Evolutionary conservation across 2,797 vertebrate species (phyloP).

Genomic region (Pseudotriccus pelzelni): DNA sequence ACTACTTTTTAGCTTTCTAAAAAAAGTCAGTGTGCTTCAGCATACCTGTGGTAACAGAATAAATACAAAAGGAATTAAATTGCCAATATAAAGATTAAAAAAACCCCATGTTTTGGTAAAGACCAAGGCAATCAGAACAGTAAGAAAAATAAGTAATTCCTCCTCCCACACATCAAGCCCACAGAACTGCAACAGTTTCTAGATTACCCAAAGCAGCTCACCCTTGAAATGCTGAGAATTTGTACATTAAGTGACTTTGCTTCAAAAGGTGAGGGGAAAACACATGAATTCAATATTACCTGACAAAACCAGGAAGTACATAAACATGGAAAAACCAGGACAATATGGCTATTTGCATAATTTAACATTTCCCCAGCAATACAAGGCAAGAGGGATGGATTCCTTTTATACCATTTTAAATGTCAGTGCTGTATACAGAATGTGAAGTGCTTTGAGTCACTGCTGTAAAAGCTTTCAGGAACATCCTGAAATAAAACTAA

Average conservation of each 20-base stretch:
- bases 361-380: not conserved
- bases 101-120: not conserved
- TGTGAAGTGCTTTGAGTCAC: slow-evolving; percentile 36
- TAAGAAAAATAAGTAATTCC: slow-evolving; percentile 12
- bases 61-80: not conserved
- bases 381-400: not conserved
- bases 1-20: not conserved
- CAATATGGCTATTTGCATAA: not conserved
- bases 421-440: not conserved
- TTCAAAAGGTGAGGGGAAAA: not conserved
- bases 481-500: not conserved
- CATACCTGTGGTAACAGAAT: not conserved
- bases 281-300: not conserved
- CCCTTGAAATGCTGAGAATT: not conserved
- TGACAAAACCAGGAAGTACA: not conserved
- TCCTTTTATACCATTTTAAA: not conserved
- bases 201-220: not conserved
- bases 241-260: not conserved
- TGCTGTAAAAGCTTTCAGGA: not conserved
- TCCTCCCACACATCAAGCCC: slow-evolving; percentile 23
- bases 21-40: not conserved
- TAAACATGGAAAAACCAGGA: not conserved
- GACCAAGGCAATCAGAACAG: not conserved
- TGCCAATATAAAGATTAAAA: not conserved
- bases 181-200: not conserved